These are phyloP conservation scores for Harpagifer antarcticus DNA, from an alignment of 2,797 vertebrate species.

Conservation along the genomic window DNA sequence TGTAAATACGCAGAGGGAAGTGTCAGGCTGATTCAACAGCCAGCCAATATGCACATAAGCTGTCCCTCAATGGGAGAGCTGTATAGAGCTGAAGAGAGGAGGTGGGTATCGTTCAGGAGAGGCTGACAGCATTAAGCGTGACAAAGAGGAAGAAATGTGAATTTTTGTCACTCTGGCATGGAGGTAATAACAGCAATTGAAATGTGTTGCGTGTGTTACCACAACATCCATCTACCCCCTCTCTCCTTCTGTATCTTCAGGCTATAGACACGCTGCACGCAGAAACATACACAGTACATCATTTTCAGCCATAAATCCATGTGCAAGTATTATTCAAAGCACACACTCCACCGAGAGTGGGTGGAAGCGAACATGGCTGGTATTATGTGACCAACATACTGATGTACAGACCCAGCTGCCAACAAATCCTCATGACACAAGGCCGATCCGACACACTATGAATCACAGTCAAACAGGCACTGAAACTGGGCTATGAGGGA, in stretches of 20 bases:
- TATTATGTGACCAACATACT: conserved; percentile 52
- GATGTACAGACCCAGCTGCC: conserved; percentile 58
- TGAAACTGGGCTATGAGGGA: conserved; percentile 36
- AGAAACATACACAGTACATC: background rate
- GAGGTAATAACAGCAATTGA: conserved; percentile 27
- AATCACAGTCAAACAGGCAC: conserved; percentile 54
- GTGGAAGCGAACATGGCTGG: conserved; percentile 51
- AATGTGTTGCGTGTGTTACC: conserved; percentile 21
- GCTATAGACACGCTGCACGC: background rate
- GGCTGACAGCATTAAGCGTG: conserved; percentile 20
- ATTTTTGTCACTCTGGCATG: conserved; percentile 8
- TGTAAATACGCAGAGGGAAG: conserved; percentile 11
- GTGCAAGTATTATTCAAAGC: conserved; percentile 32
- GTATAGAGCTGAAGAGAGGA: conserved; percentile 17
- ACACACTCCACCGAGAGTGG: conserved; percentile 43
- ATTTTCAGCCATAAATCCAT: conserved; percentile 14
- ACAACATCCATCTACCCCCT: background rate
- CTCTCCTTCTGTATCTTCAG: conserved; percentile 2
- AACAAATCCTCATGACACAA: conserved; percentile 66
- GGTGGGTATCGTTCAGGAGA: conserved; percentile 18
- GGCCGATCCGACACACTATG: conserved; percentile 55
- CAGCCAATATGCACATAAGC: conserved; percentile 32
- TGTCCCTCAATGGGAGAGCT: conserved; percentile 29
- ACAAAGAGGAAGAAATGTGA: conserved; percentile 19
- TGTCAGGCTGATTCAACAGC: conserved; percentile 27